phyloP scores from a whole-genome alignment of 2,888 invertebrate genomes.

The Drosophila meridiana region DNA sequence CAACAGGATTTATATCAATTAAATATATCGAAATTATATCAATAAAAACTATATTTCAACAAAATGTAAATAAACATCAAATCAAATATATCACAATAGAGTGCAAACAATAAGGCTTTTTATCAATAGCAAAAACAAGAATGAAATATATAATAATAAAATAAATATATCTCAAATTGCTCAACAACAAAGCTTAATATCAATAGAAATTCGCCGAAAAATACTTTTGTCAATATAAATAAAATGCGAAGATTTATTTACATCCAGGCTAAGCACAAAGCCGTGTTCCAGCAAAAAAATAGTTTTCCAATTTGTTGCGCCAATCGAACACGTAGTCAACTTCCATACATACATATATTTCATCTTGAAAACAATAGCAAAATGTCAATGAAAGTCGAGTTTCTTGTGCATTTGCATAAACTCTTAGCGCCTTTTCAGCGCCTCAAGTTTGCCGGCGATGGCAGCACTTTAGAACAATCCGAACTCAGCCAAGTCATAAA shows the following conservation, averaged over 20 bases:
- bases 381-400: constrained; percentile 1
- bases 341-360: background rate
- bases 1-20: no score
- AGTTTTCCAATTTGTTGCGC: background rate
- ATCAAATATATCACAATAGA: background rate
- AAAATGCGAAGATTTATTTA: background rate
- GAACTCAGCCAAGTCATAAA: constrained; percentile 52
- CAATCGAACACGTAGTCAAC: background rate
- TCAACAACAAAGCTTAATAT: no score
- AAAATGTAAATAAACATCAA: no score
- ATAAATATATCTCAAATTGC: background rate
- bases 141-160: background rate
- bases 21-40: no score
- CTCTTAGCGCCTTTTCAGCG: constrained; percentile 14
- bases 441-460: constrained; percentile 18
- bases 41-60: no score
- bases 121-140: background rate
- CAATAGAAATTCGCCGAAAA: background rate
- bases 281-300: background rate
- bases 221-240: background rate
- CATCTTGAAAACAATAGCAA: background rate
- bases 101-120: background rate
- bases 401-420: constrained; percentile 1
- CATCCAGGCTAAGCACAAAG: background rate
- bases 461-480: constrained; percentile 54